phyloP scores from a whole-genome alignment of 2,888 invertebrate species.

The Pimpla rufipes region DNA sequence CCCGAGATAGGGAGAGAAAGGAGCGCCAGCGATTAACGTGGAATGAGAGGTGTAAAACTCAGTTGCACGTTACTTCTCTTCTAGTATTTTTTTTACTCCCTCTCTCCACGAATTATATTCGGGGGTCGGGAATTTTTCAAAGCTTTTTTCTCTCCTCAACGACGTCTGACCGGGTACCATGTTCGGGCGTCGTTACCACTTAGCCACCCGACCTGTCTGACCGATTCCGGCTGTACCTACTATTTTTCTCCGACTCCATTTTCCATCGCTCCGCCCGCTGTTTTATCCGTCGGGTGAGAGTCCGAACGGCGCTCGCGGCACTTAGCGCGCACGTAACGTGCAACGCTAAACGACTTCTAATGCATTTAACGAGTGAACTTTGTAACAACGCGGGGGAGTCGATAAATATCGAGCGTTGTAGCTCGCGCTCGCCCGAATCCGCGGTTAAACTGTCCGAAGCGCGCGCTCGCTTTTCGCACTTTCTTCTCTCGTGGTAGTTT shows the following conservation, averaged over 20 bases:
- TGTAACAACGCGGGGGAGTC: constrained; percentile 54
- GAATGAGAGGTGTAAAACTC: constrained; percentile 46
- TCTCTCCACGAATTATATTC: constrained; percentile 19
- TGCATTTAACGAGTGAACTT: constrained; percentile 65
- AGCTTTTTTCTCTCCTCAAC: constrained; percentile 9
- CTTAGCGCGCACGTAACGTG: constrained; percentile 55
- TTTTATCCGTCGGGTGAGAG: not conserved
- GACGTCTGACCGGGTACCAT: not conserved
- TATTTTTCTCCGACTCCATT: constrained; percentile 15
- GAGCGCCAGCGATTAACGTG: constrained; percentile 47
- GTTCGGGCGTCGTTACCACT: constrained; percentile 5
- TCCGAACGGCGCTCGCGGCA: constrained; percentile 29
- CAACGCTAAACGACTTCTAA: constrained; percentile 50
- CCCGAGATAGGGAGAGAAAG: constrained; percentile 13
- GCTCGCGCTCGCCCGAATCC: constrained; percentile 19
- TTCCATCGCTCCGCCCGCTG: not conserved
- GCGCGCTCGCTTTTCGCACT: constrained; percentile 64
- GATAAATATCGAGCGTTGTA: constrained; percentile 64
- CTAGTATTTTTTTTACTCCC: not conserved
- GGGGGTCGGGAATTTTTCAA: constrained; percentile 13
- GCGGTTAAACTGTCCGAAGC: constrained; percentile 46
- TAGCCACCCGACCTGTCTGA: constrained; percentile 21
- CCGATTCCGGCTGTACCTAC: constrained; percentile 15
- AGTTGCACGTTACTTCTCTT: constrained; percentile 11
- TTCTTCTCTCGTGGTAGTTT: constrained; percentile 50